Conservation (phyloP, 2,113 vertebrate genomes). For the Atlantisia rogersi region DNA sequence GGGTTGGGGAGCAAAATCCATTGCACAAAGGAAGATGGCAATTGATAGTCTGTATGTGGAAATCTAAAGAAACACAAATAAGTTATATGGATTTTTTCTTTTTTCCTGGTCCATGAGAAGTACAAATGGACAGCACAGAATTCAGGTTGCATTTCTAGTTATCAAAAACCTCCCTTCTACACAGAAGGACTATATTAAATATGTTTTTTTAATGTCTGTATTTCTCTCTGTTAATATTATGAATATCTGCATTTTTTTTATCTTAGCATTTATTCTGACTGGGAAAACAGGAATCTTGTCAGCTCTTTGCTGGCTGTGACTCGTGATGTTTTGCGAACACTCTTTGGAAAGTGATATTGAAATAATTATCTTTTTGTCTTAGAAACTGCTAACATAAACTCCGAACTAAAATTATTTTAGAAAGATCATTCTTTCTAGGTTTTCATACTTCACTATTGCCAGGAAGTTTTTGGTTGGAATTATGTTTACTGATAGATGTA, state of each 20-base stretch:
- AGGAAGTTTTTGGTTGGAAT: background rate
- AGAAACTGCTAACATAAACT: background rate
- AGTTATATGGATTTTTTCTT: no score
- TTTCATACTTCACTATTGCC: background rate
- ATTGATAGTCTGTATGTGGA: background rate
- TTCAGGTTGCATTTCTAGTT: background rate
- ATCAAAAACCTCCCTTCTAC: background rate
- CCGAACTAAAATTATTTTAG: background rate
- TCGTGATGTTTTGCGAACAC: background rate
- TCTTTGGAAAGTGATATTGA: background rate
- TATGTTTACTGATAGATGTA: background rate
- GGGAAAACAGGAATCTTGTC: background rate
- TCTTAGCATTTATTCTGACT: background rate
- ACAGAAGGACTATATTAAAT: background rate
- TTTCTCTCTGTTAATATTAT: background rate
- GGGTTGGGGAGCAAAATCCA: background rate
- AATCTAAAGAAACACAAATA: background rate
- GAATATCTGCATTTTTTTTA: background rate
- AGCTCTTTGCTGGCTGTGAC: background rate
- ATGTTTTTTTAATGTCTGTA: background rate
- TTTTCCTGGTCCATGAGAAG: background rate
- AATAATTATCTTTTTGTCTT: background rate
- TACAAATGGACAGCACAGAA: background rate
- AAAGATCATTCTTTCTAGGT: background rate
- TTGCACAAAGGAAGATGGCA: background rate